Evolutionary conservation across 64 coral and sea anemone species (phyloP), one percentile per base, ranked within the genome.

Genomic region (Montipora foliosa): DNA sequence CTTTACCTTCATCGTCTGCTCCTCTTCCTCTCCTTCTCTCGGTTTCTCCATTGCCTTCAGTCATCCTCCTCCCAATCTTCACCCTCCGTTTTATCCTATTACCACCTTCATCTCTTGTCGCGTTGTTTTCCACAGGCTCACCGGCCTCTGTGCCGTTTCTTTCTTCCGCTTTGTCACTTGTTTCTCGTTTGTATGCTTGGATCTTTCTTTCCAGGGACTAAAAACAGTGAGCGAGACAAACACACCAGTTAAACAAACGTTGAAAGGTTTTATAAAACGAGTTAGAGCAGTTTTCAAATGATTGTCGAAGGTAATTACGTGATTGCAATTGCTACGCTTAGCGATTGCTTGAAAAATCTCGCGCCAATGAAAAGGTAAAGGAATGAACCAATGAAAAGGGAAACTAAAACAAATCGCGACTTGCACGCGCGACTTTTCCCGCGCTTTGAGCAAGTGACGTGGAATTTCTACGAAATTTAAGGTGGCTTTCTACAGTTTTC

Each of bases 141-240:
- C 48, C 73, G 4, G 25, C 12, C 24, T 89, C 75, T 53, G 58
- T 60, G 6, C 87, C 72, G 51, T 89, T 89, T 78, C 74, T 89
- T 6, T 78, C 87, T 75, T 75, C 67, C 67, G 49, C 57, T 10
- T 92, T 92, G 0, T 82, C 74, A 47, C 85, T 93, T 20, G 76
- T 84, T 73, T 87, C 92, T 45, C 75, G 84, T 4, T 61, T 85
- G 25, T 87, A 93, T 25, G 78, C 20, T 6, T 22, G 64, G 55
- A 93, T 93, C 46, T 67, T 93, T 88, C 83, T 88, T 87, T 14
- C 78, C 83, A 52, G 69, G 47, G 78, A 80, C 92, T 93, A 22
- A 12, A 80, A 78, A 49, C 45, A n/a, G 64, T 2, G 3, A 86
- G 12, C 3, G 53, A 57, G 53, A 57, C 61, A 20, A 70, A 49